Evolutionary conservation across 2,113 vertebrate species (phyloP).

Genomic region (Rhinoptilus africanus): DNA sequence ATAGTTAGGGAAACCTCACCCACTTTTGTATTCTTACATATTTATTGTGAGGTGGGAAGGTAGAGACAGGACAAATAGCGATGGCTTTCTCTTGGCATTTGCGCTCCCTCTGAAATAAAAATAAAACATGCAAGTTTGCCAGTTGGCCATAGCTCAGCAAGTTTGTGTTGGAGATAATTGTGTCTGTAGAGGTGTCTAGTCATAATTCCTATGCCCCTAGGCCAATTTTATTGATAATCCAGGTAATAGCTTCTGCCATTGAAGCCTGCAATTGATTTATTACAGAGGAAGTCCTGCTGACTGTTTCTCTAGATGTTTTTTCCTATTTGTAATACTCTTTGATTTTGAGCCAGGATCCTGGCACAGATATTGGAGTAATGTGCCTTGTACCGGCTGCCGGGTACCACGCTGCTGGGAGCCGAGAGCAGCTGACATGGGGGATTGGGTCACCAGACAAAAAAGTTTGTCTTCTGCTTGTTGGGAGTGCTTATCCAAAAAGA

Average conservation of each 20-base stretch:
- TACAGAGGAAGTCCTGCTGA: neutral
- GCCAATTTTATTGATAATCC: neutral
- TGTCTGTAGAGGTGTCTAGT: neutral
- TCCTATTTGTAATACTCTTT: neutral
- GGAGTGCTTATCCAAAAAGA: neutral
- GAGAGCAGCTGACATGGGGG: neutral
- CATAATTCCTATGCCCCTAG: neutral
- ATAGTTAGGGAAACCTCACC: neutral
- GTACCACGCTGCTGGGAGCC: accelerated
- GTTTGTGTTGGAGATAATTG: neutral
- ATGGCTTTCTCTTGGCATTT: neutral
- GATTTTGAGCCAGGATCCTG: neutral
- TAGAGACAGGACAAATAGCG: neutral
- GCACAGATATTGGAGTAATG: neutral
- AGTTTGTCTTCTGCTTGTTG: neutral
- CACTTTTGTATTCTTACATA: neutral
- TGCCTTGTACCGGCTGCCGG: neutral
- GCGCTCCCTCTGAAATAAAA: neutral
- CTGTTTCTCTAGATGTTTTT: neutral
- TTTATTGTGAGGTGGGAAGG: neutral
- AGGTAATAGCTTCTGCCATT: neutral
- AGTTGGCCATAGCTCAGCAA: neutral
- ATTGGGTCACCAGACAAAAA: neutral
- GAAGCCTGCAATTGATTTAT: neutral
- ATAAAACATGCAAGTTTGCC: neutral